These are phyloP conservation scores for Troilus luridus DNA, from an alignment of 2,888 invertebrate species.

Conservation along the genomic window DNA sequence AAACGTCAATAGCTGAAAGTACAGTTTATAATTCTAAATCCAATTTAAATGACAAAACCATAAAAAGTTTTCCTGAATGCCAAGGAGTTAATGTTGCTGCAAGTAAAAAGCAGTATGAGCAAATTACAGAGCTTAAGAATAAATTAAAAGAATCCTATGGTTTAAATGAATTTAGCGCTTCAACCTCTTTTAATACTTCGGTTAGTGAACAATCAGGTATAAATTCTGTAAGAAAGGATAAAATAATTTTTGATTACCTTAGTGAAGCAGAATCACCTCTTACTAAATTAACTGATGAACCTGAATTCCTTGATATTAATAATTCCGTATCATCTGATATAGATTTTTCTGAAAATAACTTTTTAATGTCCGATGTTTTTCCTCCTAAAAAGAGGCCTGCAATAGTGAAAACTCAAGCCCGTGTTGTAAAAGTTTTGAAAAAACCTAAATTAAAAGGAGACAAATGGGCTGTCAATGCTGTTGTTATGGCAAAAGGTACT, in stretches of 20 bases:
- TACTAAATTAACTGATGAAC: slow-evolving; percentile 8
- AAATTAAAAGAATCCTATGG: slow-evolving; percentile 51
- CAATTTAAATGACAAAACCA: background rate
- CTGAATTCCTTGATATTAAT: background rate
- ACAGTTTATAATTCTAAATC: background rate
- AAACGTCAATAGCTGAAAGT: slow-evolving; percentile 47
- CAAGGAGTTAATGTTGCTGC: slow-evolving; percentile 11
- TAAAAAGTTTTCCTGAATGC: background rate
- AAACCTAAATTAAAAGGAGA: slow-evolving; percentile 60
- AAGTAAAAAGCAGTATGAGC: slow-evolving; percentile 9
- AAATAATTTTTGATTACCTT: slow-evolving; percentile 55
- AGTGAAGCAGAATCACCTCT: slow-evolving; percentile 54
- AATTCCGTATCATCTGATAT: background rate
- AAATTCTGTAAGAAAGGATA: slow-evolving; percentile 21
- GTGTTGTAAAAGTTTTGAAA: slow-evolving; percentile 60
- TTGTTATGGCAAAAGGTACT: slow-evolving; percentile 60
- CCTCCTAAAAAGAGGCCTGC: slow-evolving; percentile 62
- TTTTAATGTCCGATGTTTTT: slow-evolving; percentile 47
- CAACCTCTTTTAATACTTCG: background rate
- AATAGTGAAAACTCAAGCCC: slow-evolving; percentile 16
- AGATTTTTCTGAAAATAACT: background rate
- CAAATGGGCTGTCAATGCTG: slow-evolving; percentile 61
- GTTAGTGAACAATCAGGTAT: background rate
- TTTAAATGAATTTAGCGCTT: background rate
- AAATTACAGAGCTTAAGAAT: slow-evolving; percentile 31